Conservation (phyloP, 2,113 vertebrate species). For the Gopherus evgoodei region DNA sequence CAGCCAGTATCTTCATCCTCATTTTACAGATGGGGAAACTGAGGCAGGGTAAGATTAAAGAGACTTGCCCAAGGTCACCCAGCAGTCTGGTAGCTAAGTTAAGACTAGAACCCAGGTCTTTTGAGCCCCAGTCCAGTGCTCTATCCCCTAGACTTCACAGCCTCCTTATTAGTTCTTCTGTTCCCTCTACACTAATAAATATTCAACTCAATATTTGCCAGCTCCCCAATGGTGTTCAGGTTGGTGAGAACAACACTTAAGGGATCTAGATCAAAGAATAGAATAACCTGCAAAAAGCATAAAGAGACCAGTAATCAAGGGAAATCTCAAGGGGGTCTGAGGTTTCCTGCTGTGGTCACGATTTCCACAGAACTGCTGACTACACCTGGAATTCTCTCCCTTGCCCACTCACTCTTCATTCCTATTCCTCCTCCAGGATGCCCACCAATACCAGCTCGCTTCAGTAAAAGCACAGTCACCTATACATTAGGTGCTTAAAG, state of each 20-base stretch:
- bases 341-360: background rate
- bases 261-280: background rate
- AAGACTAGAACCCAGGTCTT: background rate
- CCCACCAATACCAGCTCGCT: background rate
- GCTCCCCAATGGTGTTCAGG: background rate
- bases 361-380: background rate
- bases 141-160: background rate
- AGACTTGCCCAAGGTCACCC: background rate
- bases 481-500: background rate
- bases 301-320: background rate
- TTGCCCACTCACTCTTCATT: background rate
- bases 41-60: background rate
- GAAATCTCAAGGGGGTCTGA: background rate
- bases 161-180: background rate
- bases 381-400: background rate
- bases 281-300: background rate
- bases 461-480: background rate
- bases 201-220: background rate
- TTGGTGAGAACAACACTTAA: background rate
- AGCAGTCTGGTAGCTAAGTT: background rate
- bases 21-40: conserved; percentile 58
- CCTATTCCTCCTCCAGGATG: background rate
- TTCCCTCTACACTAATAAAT: background rate
- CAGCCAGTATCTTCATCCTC: conserved; percentile 10
- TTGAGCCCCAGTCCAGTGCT: background rate